phyloP scores from a whole-genome alignment of 2,113 vertebrate genomes.

The Miniopterus natalensis region DNA sequence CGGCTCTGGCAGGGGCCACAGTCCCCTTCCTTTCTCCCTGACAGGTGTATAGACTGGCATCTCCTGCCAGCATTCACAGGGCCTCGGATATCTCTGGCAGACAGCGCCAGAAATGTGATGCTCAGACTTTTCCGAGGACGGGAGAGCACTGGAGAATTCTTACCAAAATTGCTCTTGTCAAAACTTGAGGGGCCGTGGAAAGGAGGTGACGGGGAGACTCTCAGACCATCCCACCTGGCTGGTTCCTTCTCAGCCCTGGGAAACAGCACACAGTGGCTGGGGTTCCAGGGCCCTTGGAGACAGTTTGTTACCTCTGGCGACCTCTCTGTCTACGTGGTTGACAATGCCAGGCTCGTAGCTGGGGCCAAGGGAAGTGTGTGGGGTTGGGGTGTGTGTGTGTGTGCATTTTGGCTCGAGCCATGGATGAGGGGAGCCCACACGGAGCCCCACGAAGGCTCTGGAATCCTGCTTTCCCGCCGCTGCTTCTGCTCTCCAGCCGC shows the following conservation, averaged over 20 bases:
- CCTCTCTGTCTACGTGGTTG: not conserved
- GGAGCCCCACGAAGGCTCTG: not conserved
- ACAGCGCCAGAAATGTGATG: conserved; percentile 40
- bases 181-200: not conserved
- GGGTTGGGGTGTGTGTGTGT: too few relatives aligned
- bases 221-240: not conserved
- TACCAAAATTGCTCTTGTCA: not conserved
- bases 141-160: not conserved
- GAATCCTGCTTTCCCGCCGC: not conserved
- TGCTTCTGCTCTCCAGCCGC: not conserved
- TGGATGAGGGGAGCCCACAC: not conserved
- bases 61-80: not conserved
- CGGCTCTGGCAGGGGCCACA: rapidly evolving
- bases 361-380: not conserved
- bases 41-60: conserved; percentile 19
- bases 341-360: rapidly evolving
- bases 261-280: not conserved
- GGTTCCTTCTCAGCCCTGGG: not conserved
- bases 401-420: not conserved
- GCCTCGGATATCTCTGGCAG: conserved; percentile 25
- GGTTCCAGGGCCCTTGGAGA: not conserved
- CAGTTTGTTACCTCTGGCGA: rapidly evolving
- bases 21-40: not conserved
- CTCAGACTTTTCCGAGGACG: not conserved
- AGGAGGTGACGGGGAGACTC: not conserved